Evolutionary conservation across 2,113 vertebrate species (phyloP).

Genomic region (Trematomus loennbergii): DNA sequence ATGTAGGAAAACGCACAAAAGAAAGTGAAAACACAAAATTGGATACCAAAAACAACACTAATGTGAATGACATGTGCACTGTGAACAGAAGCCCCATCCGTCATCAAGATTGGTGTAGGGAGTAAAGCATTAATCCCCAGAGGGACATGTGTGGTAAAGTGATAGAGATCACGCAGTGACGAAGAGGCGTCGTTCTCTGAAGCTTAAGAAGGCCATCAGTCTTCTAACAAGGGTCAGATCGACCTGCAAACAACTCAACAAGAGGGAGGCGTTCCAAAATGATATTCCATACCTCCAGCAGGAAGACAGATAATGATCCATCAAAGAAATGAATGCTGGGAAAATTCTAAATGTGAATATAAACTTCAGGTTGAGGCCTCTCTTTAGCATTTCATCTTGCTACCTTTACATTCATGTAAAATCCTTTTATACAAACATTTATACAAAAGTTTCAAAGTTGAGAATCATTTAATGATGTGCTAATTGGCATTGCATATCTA

Average conservation of each 20-base stretch:
- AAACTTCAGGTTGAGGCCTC: conserved; percentile 1
- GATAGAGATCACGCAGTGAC: conserved; percentile 50
- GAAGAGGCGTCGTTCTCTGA: conserved; percentile 36
- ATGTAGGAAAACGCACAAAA: conserved; percentile 6
- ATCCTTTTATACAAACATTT: not conserved
- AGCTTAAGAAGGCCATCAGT: conserved; percentile 44
- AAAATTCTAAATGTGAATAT: not conserved
- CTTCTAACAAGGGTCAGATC: conserved; percentile 45
- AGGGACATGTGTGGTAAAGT: conserved; percentile 62
- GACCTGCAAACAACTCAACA: conserved; percentile 40
- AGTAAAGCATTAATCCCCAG: conserved; percentile 55
- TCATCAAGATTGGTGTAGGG: conserved; percentile 44
- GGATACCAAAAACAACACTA: conserved; percentile 32
- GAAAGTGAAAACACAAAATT: conserved; percentile 1
- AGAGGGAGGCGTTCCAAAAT: not conserved
- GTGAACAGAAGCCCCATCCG: conserved; percentile 33
- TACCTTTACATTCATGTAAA: not conserved
- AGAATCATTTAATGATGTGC: not conserved
- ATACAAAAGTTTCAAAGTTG: not conserved
- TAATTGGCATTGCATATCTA: not conserved
- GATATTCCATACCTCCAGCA: conserved; percentile 29
- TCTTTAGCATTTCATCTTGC: not conserved
- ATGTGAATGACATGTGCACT: conserved; percentile 64
- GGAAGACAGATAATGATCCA: conserved; percentile 12
- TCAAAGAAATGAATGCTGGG: conserved; percentile 11